Evolutionary conservation across 2,797 vertebrate genomes (phyloP).

Genomic region (Pangasius djambal): DNA sequence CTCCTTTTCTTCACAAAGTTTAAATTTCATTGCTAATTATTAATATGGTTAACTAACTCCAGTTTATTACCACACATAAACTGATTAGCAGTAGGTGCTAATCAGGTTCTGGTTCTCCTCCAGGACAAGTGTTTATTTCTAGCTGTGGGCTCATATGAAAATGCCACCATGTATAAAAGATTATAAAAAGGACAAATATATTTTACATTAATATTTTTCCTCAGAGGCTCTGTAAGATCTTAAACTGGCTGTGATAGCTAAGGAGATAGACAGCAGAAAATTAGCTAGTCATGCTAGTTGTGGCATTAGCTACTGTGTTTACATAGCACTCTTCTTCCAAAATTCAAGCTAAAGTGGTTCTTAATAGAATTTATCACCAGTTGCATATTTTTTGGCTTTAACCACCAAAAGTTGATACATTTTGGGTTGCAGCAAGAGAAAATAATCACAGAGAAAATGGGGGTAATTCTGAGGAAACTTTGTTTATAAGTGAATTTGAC

Average conservation of each 20-base stretch:
- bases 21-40: neutral
- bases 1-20: neutral
- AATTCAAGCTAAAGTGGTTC: neutral
- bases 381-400: slow-evolving; percentile 3
- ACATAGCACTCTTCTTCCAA: neutral
- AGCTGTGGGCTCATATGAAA: neutral
- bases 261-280: neutral
- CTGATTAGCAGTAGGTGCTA: neutral
- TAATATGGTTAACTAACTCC: neutral
- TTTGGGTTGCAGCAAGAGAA: neutral
- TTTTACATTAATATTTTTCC: neutral
- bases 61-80: neutral
- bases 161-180: neutral
- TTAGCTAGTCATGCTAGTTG: neutral
- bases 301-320: neutral
- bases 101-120: neutral
- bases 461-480: neutral
- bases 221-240: too few species aligned
- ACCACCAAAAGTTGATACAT: neutral
- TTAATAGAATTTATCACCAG: neutral
- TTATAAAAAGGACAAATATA: neutral
- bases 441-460: neutral
- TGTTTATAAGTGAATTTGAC: neutral
- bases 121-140: neutral
- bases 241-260: neutral